phyloP scores from a whole-genome alignment of 2,113 vertebrate species.

The Urocynchramus pylzowi region DNA sequence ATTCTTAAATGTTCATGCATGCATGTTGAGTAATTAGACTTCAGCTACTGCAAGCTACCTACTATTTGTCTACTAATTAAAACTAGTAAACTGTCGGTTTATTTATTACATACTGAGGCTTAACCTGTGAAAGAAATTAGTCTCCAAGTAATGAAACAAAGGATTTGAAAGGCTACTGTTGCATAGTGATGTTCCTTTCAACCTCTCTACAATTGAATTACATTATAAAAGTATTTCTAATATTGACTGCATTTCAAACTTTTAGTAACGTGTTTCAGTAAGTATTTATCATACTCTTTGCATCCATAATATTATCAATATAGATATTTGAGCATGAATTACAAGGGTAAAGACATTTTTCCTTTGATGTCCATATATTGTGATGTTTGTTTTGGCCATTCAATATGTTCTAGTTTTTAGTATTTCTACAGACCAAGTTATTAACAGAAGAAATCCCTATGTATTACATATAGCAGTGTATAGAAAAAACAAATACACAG shows the following conservation, averaged over 20 bases:
- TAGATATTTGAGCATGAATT: conserved; percentile 18
- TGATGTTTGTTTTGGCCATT: conserved; percentile 47
- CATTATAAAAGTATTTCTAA: conserved; percentile 69
- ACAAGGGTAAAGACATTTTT: background rate
- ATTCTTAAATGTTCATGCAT: background rate
- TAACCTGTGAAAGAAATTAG: conserved; percentile 7
- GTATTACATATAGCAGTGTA: background rate
- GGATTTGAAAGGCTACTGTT: background rate
- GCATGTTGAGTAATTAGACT: background rate
- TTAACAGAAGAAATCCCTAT: conserved; percentile 49
- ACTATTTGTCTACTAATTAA: background rate
- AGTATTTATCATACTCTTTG: conserved; percentile 53
- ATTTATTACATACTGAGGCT: background rate
- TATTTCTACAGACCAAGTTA: conserved; percentile 11
- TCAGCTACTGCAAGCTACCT: background rate
- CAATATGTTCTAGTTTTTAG: conserved; percentile 30
- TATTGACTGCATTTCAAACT: conserved; percentile 61
- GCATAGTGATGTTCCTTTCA: background rate
- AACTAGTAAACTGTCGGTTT: background rate
- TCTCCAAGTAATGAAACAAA: conserved; percentile 17
- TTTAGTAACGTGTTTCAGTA: conserved; percentile 57
- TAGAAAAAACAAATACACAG: background rate
- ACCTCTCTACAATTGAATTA: conserved; percentile 29
- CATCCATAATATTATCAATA: conserved; percentile 58
- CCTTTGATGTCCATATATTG: conserved; percentile 44